Base-by-base conservation (phyloP, 1,140 invertebrate genomes). In the Lordiphosa mommai region DNA sequence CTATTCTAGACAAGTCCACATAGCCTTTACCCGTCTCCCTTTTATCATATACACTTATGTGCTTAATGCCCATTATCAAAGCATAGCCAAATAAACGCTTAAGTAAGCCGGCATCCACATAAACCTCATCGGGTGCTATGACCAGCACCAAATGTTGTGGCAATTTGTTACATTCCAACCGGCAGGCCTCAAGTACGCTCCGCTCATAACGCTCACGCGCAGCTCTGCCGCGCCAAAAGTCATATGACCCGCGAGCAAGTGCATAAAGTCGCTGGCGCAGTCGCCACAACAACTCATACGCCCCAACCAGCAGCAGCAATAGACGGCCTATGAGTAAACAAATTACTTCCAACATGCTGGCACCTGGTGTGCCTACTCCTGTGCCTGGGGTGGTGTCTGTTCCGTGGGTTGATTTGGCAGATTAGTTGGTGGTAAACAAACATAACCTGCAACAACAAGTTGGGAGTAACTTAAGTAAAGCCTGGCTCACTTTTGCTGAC, bases 21-120 rank as follows among this genome's bases (percentile, higher is more conserved):
- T 61, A 77, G 27, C 77, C 76, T 12, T 30, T 32, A 9, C 2
- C 10, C 2, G 23, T 30, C 0, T 37, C 23, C 1, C 85, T 72
- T 12, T 50, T 76, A 47, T 88, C 87, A 41, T 84, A 88, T 32
- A 87, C 67, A 47, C 87, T 88, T n/a, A 88, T 32, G 34, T 66
- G 68, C 32, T 80, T 56, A 14, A 88, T 73, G 8, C 80, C 68
- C 9, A 80, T 46, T 14, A 59, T 41, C 40, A 73, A 44, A 4
- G 87, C 79, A 30, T 72, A 88, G n/a, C 43, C 37, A 13, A 88
- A 79, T 40, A 88, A 61, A 9, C 61, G 61, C 6, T 41, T 44
- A 1, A 88, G 14, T 4, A 84, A 58, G 23, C 55, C 14, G 0
- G 52, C 61, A 47, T 82, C 59, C 4, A 79, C 67, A 6, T 64